Evolutionary conservation across 1,140 invertebrate species (phyloP).

Genomic region (Phenacoccus solenopsis): DNA sequence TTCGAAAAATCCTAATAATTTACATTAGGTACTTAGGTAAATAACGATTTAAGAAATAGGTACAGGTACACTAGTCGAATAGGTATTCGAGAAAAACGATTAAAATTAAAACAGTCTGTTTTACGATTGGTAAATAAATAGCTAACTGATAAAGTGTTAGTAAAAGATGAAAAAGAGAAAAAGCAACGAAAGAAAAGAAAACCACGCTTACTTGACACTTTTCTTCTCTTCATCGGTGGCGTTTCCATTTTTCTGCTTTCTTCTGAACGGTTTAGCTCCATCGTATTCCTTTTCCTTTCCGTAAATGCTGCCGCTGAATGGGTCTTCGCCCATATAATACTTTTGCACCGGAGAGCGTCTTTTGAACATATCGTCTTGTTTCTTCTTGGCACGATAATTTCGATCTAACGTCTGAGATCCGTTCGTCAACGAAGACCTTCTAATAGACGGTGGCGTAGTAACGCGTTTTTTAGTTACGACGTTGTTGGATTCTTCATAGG

Average conservation of each 20-base stretch:
- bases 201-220: neutral
- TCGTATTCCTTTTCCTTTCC: constrained; percentile 65
- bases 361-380: neutral
- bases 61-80: too few species aligned
- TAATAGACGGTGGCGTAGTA: neutral
- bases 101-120: neutral
- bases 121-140: neutral
- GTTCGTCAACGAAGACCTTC: neutral
- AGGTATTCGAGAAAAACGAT: too few species aligned
- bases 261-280: constrained; percentile 38
- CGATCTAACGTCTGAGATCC: neutral
- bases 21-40: too few species aligned
- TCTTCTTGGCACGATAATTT: neutral
- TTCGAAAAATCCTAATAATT: too few species aligned
- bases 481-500: neutral
- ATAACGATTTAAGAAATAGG: too few species aligned
- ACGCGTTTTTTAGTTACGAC: neutral
- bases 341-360: constrained; percentile 38
- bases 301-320: constrained; percentile 63
- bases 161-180: neutral
- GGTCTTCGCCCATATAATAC: constrained; percentile 71
- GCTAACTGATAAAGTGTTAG: neutral
- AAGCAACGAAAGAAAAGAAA: neutral
- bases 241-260: constrained; percentile 5
- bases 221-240: neutral